These are phyloP conservation scores for Phlogophora meticulosa DNA, from an alignment of 2,888 invertebrate species.

Conservation along the genomic window DNA sequence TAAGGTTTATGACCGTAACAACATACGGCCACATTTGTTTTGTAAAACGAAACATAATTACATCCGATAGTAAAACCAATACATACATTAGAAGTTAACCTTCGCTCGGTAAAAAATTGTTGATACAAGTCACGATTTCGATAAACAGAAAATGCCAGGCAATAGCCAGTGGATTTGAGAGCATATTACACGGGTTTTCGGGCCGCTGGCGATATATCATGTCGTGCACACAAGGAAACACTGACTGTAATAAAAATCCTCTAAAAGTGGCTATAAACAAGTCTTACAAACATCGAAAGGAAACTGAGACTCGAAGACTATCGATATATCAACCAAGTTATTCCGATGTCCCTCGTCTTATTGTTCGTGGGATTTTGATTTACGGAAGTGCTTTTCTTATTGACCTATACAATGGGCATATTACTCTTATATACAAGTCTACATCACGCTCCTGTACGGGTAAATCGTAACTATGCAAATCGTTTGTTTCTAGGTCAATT, in stretches of 20 bases:
- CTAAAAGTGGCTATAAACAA: slow-evolving; percentile 75
- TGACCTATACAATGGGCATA: slow-evolving; percentile 37
- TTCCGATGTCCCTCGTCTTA: slow-evolving; percentile 31
- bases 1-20: slow-evolving; percentile 7
- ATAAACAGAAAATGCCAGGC: slow-evolving; percentile 80
- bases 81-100: slow-evolving; percentile 61
- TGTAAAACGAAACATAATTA: slow-evolving; percentile 59
- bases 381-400: slow-evolving; percentile 42
- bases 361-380: slow-evolving; percentile 40
- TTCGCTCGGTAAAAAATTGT: slow-evolving; percentile 67
- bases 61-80: slow-evolving; percentile 65
- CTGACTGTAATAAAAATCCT: slow-evolving; percentile 75
- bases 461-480: slow-evolving; percentile 64
- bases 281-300: slow-evolving; percentile 60
- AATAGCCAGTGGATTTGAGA: slow-evolving; percentile 75
- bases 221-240: slow-evolving; percentile 70
- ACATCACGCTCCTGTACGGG: slow-evolving; percentile 22
- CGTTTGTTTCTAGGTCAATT: slow-evolving; percentile 60
- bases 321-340: slow-evolving; percentile 64
- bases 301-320: slow-evolving; percentile 51
- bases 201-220: slow-evolving; percentile 77
- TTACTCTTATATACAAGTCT: slow-evolving; percentile 37
- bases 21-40: slow-evolving; percentile 33
- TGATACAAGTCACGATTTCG: slow-evolving; percentile 84
- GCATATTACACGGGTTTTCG: slow-evolving; percentile 74